These are phyloP conservation scores for Odobenus rosmarus DNA, from an alignment of 2,113 vertebrate genomes.

Conservation along the genomic window DNA sequence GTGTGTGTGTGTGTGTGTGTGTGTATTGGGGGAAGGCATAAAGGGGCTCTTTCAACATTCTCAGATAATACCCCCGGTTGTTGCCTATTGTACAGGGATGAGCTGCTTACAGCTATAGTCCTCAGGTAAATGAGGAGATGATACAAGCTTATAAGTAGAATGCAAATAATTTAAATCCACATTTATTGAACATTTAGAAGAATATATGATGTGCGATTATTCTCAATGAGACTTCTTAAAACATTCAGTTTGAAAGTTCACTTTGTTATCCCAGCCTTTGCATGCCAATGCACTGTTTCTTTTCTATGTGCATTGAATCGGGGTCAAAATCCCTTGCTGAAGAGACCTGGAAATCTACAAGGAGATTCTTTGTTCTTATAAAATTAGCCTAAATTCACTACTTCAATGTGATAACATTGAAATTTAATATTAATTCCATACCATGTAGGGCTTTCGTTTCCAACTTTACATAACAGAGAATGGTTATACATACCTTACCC, in stretches of 20 bases:
- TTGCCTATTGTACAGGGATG: accelerated
- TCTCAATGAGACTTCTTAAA: neutral
- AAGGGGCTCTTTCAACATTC: neutral
- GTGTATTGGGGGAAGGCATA: neutral
- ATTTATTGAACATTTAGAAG: neutral
- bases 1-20: neutral
- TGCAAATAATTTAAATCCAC: neutral
- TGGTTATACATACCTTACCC: constrained; percentile 14
- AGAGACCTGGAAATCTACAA: neutral
- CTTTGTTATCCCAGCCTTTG: neutral
- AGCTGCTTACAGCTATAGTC: neutral
- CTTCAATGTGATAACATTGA: constrained; percentile 5
- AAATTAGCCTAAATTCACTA: constrained; percentile 61
- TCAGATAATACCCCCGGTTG: neutral
- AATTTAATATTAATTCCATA: constrained; percentile 60
- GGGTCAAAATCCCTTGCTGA: constrained; percentile 12
- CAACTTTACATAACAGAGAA: constrained; percentile 57
- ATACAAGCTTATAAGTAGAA: neutral
- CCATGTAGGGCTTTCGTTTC: constrained; percentile 42
- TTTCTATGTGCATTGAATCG: neutral
- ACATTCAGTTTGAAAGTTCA: constrained; percentile 35
- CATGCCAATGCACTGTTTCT: neutral
- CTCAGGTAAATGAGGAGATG: neutral
- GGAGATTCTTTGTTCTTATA: constrained; percentile 48
- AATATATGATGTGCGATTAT: neutral